Evolutionary conservation across 2,113 vertebrate genomes (phyloP), one percentile per base, ranked within the genome.

Genomic region (Terrapene triunguis): DNA sequence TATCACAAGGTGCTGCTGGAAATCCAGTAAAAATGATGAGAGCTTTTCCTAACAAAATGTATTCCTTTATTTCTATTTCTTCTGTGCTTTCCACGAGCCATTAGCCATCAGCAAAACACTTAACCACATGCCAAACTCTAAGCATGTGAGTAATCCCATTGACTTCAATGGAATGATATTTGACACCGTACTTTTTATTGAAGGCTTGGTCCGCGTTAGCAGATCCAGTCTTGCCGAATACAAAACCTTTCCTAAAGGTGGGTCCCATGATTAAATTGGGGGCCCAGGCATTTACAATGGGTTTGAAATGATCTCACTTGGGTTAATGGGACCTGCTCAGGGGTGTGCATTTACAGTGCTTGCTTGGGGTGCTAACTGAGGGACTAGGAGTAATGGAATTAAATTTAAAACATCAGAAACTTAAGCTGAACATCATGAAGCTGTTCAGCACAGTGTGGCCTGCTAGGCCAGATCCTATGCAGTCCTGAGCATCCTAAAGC

Each of bases 191-290:
- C 12, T 8, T 21, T n/a, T 24, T 85, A 54, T 2, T 80, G 54
- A 54, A 27, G 55, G 72, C 0, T 3, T 48, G 79, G 44, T 11
- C 4, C 16, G 7, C 6, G 1, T 62, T 32, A 27, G 14, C 35
- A 29, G 22, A 10, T 19, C 27, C 48, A 55, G 32, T 72, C 1
- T 0, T 0, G 57, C n/a, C 9, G 59, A 42, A 84, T 59, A 32
- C 72, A 72, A 50, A 79, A 38, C 32, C 6, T 38, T 92, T 81
- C 38, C 84, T 27, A 35, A 21, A 0, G 0, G 13, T 24, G 78
- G 27, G 11, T 79, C 72, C 54, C 38, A 54, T 0, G 0, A 38
- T 6, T 50, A 22, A 54, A 44, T 6, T 62, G 24, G 38, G 44
- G 14, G 47, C 76, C 88, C 32, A 17, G 32, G 83, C 78, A 27